A percentile compares a stretch with the other conserved stretches of the same genome.
Evolutionary conservation across 2,888 invertebrate genomes (phyloP).

Genomic region (Iphiclides podalirius): DNA sequence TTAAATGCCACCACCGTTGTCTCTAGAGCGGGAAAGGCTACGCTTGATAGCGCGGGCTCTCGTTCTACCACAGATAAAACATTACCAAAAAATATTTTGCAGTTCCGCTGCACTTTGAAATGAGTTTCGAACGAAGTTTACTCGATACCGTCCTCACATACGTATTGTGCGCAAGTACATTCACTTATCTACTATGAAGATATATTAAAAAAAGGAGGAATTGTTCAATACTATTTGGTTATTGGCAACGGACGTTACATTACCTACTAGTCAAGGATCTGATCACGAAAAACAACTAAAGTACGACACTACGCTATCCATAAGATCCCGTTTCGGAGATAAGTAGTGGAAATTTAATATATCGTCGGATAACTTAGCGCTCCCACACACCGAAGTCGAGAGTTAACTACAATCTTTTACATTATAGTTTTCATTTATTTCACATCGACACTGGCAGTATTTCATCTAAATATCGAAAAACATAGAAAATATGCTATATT

Average conservation of each 20-base stretch:
- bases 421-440: constrained; percentile 34
- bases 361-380: background rate
- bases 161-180: constrained; percentile 68
- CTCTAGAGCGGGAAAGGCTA: constrained; percentile 54
- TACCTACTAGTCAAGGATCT: constrained; percentile 45
- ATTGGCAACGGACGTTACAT: constrained; percentile 66
- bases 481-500: constrained; percentile 72
- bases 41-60: too few species aligned
- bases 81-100: constrained; percentile 74
- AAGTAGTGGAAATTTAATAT: constrained; percentile 8
- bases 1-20: constrained; percentile 61
- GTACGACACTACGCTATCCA: constrained; percentile 40
- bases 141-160: constrained; percentile 43
- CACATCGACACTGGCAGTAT: constrained; percentile 65
- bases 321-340: constrained; percentile 27
- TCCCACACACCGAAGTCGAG: constrained; percentile 30
- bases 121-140: constrained; percentile 41
- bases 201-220: constrained; percentile 63
- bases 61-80: constrained; percentile 48
- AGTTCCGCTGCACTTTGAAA: constrained; percentile 54
- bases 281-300: constrained; percentile 49
- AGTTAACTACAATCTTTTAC: constrained; percentile 25
- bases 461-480: constrained; percentile 74
- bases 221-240: constrained; percentile 70
- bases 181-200: constrained; percentile 66